phyloP scores from a whole-genome alignment of 2,888 invertebrate species.

The Tiliacea aurago region DNA sequence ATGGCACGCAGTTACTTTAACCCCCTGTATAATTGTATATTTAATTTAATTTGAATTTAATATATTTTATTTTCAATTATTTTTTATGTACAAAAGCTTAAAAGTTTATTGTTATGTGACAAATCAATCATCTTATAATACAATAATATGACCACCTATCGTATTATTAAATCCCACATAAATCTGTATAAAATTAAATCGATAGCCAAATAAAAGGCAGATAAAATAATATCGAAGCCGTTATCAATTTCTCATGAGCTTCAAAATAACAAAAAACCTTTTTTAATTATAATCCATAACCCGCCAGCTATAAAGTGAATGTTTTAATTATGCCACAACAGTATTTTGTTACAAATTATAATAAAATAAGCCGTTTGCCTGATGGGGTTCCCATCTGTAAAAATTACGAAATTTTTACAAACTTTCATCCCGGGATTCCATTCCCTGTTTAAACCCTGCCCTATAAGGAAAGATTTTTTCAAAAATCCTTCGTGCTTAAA shows the following conservation, averaged over 20 bases:
- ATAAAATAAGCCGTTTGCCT: background rate
- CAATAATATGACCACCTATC: background rate
- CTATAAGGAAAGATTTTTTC: no score
- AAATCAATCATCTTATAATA: background rate
- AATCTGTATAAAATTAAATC: background rate
- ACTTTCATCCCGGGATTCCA: no score
- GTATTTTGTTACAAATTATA: constrained; percentile 20
- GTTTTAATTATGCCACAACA: constrained; percentile 22
- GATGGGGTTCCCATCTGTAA: background rate
- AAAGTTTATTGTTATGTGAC: background rate
- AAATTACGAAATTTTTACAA: background rate
- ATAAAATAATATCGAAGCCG: constrained; percentile 1
- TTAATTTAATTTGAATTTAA: no score
- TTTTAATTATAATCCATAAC: constrained; percentile 24
- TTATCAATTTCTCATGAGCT: background rate
- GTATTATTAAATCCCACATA: background rate
- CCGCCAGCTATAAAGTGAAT: constrained; percentile 1
- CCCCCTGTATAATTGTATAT: no score
- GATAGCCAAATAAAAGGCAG: background rate
- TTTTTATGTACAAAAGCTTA: background rate
- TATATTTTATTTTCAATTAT: no score
- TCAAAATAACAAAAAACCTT: background rate
- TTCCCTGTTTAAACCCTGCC: no score
- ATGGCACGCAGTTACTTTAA: no score
- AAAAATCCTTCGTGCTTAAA: no score